Evolutionary conservation across 2,797 vertebrate species (phyloP).

Genomic region (Anabacerthia variegaticeps): DNA sequence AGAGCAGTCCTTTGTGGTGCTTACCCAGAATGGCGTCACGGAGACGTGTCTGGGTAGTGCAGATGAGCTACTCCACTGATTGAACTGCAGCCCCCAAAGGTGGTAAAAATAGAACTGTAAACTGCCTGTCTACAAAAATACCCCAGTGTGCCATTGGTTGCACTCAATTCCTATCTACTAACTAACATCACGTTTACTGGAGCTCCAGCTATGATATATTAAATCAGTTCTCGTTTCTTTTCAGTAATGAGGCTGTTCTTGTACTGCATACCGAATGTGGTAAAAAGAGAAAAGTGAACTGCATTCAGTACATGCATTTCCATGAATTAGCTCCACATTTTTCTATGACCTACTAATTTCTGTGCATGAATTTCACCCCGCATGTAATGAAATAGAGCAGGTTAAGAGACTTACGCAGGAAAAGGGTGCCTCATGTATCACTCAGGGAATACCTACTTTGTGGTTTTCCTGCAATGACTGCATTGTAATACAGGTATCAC

Average conservation of each 20-base stretch:
- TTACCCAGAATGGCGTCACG: not conserved
- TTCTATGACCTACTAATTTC: not conserved
- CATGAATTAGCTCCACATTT: not conserved
- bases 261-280: not conserved
- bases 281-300: not conserved
- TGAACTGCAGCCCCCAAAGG: not conserved
- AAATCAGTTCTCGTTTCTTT: not conserved
- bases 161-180: not conserved
- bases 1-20: not conserved
- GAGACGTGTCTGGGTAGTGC: not conserved
- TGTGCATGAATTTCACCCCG: not conserved
- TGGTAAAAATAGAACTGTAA: constrained; percentile 20
- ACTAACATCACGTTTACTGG: not conserved
- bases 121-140: constrained; percentile 30
- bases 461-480: not conserved
- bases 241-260: not conserved
- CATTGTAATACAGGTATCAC: not conserved
- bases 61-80: not conserved
- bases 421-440: not conserved
- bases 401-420: not conserved
- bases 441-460: not conserved
- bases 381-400: not conserved
- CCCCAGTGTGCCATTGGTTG: not conserved
- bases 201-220: not conserved
- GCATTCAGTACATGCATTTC: not conserved